A percentile compares a stretch with the other conserved stretches of the same genome.
Conservation (phyloP, 2,113 vertebrate species). For the Hiodon tergisus region DNA sequence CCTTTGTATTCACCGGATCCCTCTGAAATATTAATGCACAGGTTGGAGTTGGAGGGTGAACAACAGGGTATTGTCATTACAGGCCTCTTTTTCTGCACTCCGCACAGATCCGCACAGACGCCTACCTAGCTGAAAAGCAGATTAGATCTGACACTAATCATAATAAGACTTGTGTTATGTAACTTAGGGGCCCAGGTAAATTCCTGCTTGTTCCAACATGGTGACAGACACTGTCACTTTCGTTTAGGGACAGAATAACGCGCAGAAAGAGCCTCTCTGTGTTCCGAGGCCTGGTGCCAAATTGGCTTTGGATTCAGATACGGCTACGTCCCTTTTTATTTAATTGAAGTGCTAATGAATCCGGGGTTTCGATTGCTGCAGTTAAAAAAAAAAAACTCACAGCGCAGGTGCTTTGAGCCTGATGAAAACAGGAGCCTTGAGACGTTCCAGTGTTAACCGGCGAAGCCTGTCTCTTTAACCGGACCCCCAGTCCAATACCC, state of each 20-base stretch:
- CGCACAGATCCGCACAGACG: conserved; percentile 35
- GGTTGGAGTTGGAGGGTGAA: conserved; percentile 41
- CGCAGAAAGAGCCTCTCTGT: conserved; percentile 28
- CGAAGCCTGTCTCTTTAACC: conserved; percentile 24
- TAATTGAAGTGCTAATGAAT: conserved; percentile 54
- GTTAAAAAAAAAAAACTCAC: conserved; percentile 15
- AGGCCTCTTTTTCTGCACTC: conserved; percentile 29
- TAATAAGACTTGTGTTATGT: conserved; percentile 51
- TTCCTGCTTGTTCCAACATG: conserved; percentile 28
- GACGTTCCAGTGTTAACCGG: conserved; percentile 34
- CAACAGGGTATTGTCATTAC: conserved; percentile 30
- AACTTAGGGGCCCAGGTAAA: conserved; percentile 52
- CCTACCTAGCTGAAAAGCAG: conserved; percentile 29
- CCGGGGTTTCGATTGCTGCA: conserved; percentile 34
- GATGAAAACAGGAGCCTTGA: conserved; percentile 24
- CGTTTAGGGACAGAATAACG: conserved; percentile 41
- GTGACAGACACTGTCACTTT: conserved; percentile 50
- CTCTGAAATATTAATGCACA: conserved; percentile 46
- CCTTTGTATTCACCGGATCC: conserved; percentile 41
- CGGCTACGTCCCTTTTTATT: conserved; percentile 48
- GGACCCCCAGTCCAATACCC: conserved; percentile 5
- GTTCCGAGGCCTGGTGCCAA: conserved; percentile 39
- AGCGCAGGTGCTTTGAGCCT: conserved; percentile 27
- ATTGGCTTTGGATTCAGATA: conserved; percentile 46
- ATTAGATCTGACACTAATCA: conserved; percentile 50